phyloP scores from a whole-genome alignment of 1,140 invertebrate genomes.

The Drosophila cardini region DNA sequence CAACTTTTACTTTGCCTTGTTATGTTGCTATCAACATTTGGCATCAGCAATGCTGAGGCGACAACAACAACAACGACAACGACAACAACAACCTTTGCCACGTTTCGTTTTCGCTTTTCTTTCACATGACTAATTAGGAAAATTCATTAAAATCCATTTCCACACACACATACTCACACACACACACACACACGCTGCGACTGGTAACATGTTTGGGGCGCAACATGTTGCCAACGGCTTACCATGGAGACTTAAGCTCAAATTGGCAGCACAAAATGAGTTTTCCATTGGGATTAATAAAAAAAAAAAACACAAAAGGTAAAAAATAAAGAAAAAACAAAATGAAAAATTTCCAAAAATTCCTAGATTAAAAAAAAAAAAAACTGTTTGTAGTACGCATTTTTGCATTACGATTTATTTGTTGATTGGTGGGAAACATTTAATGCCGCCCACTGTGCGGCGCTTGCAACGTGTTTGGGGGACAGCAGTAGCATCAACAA shows the following conservation, averaged over 20 bases:
- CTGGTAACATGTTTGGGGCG: conserved; percentile 65
- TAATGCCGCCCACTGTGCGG: conserved; percentile 41
- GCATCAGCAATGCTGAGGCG: conserved; percentile 39
- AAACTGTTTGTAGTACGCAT: neutral
- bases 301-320: conserved; percentile 3
- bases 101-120: conserved; percentile 73
- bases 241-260: conserved; percentile 8
- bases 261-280: neutral
- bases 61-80: conserved; percentile 30
- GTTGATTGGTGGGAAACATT: conserved; percentile 19
- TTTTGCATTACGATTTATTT: neutral
- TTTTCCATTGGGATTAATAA: neutral
- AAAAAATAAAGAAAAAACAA: neutral
- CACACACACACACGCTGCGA: conserved; percentile 13
- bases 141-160: conserved; percentile 54
- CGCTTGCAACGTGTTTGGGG: conserved; percentile 55
- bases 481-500: conserved; percentile 24
- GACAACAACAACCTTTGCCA: conserved; percentile 31
- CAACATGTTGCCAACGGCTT: conserved; percentile 53
- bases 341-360: conserved; percentile 1
- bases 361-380: too few species aligned
- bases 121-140: conserved; percentile 77
- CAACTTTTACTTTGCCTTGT: conserved; percentile 55
- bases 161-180: conserved; percentile 24
- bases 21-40: conserved; percentile 54